Percentiles rank a stretch among this genome's conserved stretches.
These are phyloP conservation scores for Cryptotermes secundus DNA, from an alignment of 1,140 invertebrate genomes.

Conservation along the genomic window DNA sequence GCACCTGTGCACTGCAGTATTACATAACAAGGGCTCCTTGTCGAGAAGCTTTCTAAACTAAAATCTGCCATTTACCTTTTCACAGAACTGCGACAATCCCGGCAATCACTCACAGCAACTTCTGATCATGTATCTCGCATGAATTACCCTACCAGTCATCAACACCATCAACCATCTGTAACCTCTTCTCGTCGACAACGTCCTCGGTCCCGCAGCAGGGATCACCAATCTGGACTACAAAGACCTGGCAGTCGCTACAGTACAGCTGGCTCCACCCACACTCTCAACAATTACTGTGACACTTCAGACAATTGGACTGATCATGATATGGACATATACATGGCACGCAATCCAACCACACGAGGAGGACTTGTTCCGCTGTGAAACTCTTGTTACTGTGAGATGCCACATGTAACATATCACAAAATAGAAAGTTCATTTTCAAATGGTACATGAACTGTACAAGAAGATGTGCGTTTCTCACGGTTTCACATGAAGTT, in stretches of 20 bases:
- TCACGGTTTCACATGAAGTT: no score
- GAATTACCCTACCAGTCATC: constrained; percentile 56
- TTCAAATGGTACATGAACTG: not conserved
- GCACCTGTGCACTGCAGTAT: constrained; percentile 7
- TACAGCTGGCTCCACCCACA: constrained; percentile 69
- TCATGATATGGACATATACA: constrained; percentile 94
- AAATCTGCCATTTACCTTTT: constrained; percentile 39
- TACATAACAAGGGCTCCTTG: not conserved
- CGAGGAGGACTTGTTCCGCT: constrained; percentile 80
- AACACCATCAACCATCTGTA: constrained; percentile 43
- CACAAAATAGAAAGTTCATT: not conserved
- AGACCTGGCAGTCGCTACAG: constrained; percentile 57
- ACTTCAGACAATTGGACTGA: constrained; percentile 92
- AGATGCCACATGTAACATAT: no score
- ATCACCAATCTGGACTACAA: constrained; percentile 40
- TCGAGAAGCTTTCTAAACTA: not conserved
- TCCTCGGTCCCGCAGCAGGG: constrained; percentile 61
- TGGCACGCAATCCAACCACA: constrained; percentile 84
- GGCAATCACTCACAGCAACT: constrained; percentile 75
- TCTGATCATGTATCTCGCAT: constrained; percentile 75
- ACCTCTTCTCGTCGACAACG: constrained; percentile 65
- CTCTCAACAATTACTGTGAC: constrained; percentile 81
- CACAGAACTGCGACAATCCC: constrained; percentile 76
- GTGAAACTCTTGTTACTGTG: constrained; percentile 51
- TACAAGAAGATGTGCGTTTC: no score